Conservation (phyloP, 2,113 vertebrate genomes). For the Aleadryas rufinucha region DNA sequence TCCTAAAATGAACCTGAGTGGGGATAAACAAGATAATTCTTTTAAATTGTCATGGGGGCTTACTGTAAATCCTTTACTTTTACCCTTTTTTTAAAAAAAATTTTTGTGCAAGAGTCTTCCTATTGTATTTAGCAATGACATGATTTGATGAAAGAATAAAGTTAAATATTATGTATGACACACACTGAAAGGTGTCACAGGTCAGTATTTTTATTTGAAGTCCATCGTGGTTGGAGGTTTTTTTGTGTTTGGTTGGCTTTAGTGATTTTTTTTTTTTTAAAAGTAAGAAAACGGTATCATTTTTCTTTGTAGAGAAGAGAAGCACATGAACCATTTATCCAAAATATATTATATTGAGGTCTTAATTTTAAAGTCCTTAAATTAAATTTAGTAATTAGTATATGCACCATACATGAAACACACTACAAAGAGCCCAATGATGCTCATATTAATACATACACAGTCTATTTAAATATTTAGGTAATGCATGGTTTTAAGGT, state of each 20-base stretch:
- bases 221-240: neutral
- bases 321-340: neutral
- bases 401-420: neutral
- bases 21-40: neutral
- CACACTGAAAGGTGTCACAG: neutral
- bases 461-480: neutral
- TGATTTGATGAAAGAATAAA: neutral
- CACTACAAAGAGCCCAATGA: neutral
- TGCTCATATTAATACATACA: neutral
- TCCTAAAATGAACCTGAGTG: neutral
- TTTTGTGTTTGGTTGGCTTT: neutral
- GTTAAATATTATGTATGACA: neutral
- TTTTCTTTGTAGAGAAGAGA: neutral
- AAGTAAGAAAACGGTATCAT: rapidly evolving
- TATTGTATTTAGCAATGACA: neutral
- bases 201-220: neutral
- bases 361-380: neutral
- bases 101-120: neutral
- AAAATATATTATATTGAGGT: neutral
- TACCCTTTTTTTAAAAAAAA: neutral
- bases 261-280: too few species aligned
- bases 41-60: neutral
- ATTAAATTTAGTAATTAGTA: neutral
- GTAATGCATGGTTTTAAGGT: neutral
- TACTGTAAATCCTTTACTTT: neutral